Percentiles rank a stretch among this genome's conserved stretches.
Conservation (phyloP, 2,797 vertebrate species). For the Podarcis siculus region DNA sequence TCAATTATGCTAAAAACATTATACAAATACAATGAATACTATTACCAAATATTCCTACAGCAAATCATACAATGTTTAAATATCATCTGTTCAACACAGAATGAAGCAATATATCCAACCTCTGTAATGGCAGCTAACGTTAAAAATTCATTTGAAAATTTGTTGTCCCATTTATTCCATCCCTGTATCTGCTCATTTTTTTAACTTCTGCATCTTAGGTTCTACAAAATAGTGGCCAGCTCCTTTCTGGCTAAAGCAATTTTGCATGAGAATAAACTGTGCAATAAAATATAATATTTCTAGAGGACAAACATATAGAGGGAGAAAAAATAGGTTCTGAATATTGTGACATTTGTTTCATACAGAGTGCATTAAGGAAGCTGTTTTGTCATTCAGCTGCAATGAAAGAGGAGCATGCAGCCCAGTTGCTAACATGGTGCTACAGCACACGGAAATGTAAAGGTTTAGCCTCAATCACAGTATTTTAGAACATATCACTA, state of each 20-base stretch:
- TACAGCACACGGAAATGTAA: not conserved
- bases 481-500: not conserved
- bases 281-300: not conserved
- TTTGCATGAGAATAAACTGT: fast-evolving
- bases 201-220: not conserved
- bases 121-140: not conserved
- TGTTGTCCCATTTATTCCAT: constrained; percentile 20
- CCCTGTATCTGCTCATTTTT: not conserved
- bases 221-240: not conserved
- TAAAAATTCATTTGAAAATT: fast-evolving
- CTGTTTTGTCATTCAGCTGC: not conserved
- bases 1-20: not conserved
- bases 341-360: not conserved
- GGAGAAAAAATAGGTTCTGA: not conserved
- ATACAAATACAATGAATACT: not conserved
- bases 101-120: constrained; percentile 3
- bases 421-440: not conserved
- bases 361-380: not conserved
- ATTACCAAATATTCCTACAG: constrained; percentile 41
- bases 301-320: fast-evolving
- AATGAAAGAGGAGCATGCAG: not conserved
- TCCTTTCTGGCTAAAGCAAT: not conserved
- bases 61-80: not conserved
- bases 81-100: not conserved
- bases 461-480: constrained; percentile 9